Base-by-base conservation (phyloP, 30 jellyfish, hydroid and myxozoan genomes). In the Hydra vulgaris region DNA sequence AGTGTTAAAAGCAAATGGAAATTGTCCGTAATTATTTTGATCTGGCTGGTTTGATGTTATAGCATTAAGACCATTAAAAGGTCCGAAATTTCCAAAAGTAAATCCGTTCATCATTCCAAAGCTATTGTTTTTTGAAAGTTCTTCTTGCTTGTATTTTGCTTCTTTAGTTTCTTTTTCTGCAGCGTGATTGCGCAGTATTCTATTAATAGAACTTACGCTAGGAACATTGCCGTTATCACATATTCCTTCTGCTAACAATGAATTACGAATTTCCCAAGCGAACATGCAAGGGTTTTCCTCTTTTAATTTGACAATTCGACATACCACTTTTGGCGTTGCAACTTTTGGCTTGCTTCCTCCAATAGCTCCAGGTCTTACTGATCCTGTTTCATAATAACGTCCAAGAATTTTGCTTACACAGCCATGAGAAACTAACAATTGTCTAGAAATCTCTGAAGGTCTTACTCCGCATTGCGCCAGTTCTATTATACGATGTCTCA, bases 401-500 rank as follows among this genome's bases (percentile, higher is more conserved):
- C 97, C 97, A 83, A 90, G 95, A 55, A 90, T 90, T 81, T 90
- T 90, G 88, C 97, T 90, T 80, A 90, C 97, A 82, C 97, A 90
- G 70, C 97, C 97, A 95, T 90, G 97, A 67, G 97, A 90, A 24
- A 90, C 97, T 53, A 90, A 74, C 21, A 90, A 80, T 82, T 90
- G 97, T 53, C 97, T 84, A 68, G 97, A 90, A 19, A 90, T 90
- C 61, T 90, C 97, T 19, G 97, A 90, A 79, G 97, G 97, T 12
- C 97, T 87, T 26, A 90, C 97, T 1, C 97, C 97, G 74, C 97
- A 90, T 81, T 90, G 97, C 40, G 97, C 97, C 86, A 90, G 96
- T 72, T 90, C 97, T 86, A 90, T 90, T 72, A 90, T 90, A 23
- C 97, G 87, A 85, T 90, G 97, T 73, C 97, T 94, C 97, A 90